These are phyloP conservation scores for Enteromius afrohamiltoni DNA, from an alignment of 2,797 vertebrate genomes.

Conservation along the genomic window DNA sequence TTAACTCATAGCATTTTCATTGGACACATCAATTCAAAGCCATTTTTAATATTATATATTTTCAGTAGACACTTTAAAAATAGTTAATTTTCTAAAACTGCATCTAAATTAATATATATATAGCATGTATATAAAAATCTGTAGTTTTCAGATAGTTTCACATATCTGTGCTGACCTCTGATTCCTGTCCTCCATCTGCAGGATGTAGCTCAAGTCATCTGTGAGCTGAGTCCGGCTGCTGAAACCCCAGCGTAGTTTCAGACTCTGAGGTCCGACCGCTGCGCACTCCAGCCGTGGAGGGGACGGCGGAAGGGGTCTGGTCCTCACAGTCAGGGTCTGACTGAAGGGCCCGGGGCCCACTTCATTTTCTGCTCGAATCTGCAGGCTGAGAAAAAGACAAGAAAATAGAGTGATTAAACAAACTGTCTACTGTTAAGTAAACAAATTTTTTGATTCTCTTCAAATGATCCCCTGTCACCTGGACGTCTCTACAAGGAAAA, in stretches of 20 bases:
- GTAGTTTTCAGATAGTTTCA: too few relatives aligned
- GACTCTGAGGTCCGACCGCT: conserved; percentile 93
- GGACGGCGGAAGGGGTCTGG: conserved; percentile 89
- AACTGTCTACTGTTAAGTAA: neutral
- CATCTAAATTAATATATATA: neutral
- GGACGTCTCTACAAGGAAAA: neutral
- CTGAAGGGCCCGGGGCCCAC: conserved; percentile 90
- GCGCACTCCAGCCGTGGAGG: conserved; percentile 94
- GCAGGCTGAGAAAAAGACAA: conserved; percentile 76
- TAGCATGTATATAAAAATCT: too few relatives aligned
- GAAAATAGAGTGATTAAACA: neutral
- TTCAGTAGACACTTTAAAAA: neutral
- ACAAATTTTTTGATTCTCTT: neutral
- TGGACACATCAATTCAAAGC: neutral
- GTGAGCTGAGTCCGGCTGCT: conserved; percentile 76
- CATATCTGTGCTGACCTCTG: conserved; percentile 80
- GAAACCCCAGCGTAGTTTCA: conserved; percentile 97
- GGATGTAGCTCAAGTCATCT: conserved; percentile 87
- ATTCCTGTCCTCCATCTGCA: conserved; percentile 95
- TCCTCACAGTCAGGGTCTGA: conserved; percentile 85
- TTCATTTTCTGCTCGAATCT: conserved; percentile 92
- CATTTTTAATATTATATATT: too few relatives aligned
- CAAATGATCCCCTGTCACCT: neutral
- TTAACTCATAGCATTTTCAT: neutral
- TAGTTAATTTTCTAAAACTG: too few relatives aligned